These are phyloP conservation scores for Microcebus murinus DNA, from an alignment of 2,113 vertebrate genomes.

Conservation along the genomic window DNA sequence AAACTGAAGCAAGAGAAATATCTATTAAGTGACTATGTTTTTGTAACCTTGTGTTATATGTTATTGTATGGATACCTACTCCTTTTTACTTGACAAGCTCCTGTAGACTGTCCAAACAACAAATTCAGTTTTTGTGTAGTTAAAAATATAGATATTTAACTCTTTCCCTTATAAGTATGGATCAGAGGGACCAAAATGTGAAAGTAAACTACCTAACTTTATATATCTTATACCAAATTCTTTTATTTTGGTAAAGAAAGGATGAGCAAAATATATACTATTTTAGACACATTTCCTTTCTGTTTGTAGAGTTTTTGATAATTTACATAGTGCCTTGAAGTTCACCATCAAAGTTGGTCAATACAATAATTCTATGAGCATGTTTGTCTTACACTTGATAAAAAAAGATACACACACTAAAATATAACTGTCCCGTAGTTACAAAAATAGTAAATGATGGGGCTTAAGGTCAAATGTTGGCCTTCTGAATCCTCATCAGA, in stretches of 20 bases:
- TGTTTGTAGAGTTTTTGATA: background rate
- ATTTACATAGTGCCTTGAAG: background rate
- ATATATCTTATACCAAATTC: background rate
- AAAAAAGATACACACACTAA: background rate
- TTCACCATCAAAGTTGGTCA: background rate
- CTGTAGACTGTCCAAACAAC: constrained; percentile 35
- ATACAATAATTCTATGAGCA: background rate
- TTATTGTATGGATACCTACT: constrained; percentile 42
- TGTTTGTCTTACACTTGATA: background rate
- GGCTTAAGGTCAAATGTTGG: background rate
- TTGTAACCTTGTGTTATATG: constrained; percentile 64
- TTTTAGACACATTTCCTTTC: background rate
- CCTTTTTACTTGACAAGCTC: constrained; percentile 55
- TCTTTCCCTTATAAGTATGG: background rate
- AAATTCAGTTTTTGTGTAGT: background rate
- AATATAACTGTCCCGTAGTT: background rate
- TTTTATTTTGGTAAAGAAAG: background rate
- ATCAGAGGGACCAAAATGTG: background rate
- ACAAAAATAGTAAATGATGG: background rate
- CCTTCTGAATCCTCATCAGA: background rate
- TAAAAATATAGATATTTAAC: constrained; percentile 37
- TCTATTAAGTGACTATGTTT: constrained; percentile 59
- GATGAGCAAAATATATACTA: background rate
- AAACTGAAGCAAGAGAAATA: constrained; percentile 50
- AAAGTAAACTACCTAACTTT: background rate